phyloP scores from a whole-genome alignment of 2,888 invertebrate genomes.

The Emesis castigata region DNA sequence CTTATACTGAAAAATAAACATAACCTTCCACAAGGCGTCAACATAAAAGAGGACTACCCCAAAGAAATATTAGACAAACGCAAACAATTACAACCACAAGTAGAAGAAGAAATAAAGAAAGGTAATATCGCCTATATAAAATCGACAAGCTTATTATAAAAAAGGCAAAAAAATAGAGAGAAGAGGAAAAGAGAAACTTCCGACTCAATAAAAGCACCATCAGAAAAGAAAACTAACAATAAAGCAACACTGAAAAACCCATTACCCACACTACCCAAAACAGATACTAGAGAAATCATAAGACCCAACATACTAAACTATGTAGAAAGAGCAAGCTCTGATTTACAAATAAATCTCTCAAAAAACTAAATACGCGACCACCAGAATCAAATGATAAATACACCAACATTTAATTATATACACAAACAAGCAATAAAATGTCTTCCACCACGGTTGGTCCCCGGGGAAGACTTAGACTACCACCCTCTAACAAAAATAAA shows the following conservation, averaged over 20 bases:
- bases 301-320: conserved; percentile 34
- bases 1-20: not conserved
- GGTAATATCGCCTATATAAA: conserved; percentile 35
- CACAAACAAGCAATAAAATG: not conserved
- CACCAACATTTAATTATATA: conserved; percentile 12
- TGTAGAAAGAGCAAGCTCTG: conserved; percentile 31
- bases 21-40: not conserved
- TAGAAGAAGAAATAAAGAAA: conserved; percentile 31
- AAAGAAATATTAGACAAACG: too few relatives aligned
- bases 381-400: conserved; percentile 25
- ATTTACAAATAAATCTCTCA: conserved; percentile 27
- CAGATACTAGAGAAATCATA: conserved; percentile 22
- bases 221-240: not conserved
- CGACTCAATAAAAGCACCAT: conserved; percentile 26
- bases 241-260: conserved; percentile 17
- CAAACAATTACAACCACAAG: not conserved
- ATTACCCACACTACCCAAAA: conserved; percentile 14
- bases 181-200: conserved; percentile 30
- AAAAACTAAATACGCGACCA: conserved; percentile 32
- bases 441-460: not conserved
- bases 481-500: too few relatives aligned
- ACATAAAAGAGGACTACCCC: not conserved
- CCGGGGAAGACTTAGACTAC: too few relatives aligned
- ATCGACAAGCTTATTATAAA: conserved; percentile 25
- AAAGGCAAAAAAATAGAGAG: not conserved